Evolutionary conservation across 2,113 vertebrate species (phyloP).

Genomic region (Mohoua ochrocephala): DNA sequence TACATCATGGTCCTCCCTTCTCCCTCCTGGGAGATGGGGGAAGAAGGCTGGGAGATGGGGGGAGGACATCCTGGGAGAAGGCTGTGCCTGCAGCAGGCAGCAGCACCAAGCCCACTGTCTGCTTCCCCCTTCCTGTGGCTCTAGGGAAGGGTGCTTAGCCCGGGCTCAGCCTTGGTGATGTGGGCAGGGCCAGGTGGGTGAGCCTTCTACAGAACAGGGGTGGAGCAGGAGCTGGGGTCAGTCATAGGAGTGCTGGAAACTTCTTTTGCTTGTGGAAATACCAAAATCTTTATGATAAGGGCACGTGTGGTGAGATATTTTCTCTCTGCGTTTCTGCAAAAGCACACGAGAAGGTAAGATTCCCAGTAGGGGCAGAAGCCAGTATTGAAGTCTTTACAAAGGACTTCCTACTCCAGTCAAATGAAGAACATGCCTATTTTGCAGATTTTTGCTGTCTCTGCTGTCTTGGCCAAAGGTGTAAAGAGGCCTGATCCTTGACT

Average conservation of each 20-base stretch:
- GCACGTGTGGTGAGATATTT: accelerated
- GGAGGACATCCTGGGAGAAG: neutral
- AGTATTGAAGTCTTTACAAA: neutral
- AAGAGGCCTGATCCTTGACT: neutral
- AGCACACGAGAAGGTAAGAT: neutral
- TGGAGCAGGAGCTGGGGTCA: neutral
- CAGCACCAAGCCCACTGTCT: neutral
- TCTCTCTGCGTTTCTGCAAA: neutral
- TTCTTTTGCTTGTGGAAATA: neutral
- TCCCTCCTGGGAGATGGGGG: neutral
- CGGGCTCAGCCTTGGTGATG: accelerated
- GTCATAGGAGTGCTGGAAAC: neutral
- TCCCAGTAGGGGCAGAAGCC: neutral
- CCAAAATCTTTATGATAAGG: neutral
- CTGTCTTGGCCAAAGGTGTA: neutral
- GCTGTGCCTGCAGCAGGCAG: neutral
- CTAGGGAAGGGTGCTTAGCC: neutral
- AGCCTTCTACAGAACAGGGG: neutral
- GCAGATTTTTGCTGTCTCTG: neutral
- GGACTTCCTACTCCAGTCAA: neutral
- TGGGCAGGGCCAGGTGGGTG: neutral
- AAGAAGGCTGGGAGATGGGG: no score
- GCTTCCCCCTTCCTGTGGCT: neutral
- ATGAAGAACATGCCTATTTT: neutral
- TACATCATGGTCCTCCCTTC: neutral